Evolutionary conservation across 1,140 invertebrate genomes (phyloP), one percentile per base, ranked within the genome.

Genomic region (Panagrolaimus sp.): DNA sequence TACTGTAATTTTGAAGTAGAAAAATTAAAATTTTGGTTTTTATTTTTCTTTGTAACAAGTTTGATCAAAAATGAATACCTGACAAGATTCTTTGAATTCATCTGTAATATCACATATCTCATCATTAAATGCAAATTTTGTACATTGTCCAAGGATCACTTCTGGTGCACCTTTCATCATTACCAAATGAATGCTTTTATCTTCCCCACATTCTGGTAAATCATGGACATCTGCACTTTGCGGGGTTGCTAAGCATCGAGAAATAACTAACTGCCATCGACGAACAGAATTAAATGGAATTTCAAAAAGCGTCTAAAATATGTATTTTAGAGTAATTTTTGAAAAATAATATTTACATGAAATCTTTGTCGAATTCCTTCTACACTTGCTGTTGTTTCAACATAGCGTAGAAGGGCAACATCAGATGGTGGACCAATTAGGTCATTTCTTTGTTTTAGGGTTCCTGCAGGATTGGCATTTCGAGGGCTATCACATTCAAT

Each of bases 101-200:
- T 82, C 80, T 48, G 67, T 73, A 5, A 82, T 81, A 31, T 69
- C 66, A n/a, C 23, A 47, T 16, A 79, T 23, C 9, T 79, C 77
- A 44, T 73, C 71, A 11, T 71, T 69, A 25, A 78, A 69, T 23
- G 67, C 46, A 14, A 70, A 65, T 14, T 70, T 46, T 9, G 70
- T 66, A 62, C 81, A 82, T 31, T 67, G 65, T 31, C 68, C 74
- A 14, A 83, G 72, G 62, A 80, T 73, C 11, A 78, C 78, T 65
- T 79, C 77, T 5, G 78, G 72, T n/a, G 73, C 76, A 11, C 38
- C 80, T 74, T 82, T 82, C 66, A 83, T 79, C 77, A 82, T 82
- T 8, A 82, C 72, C 43, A 75, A 51, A 63, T 73, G 74, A 42
- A 74, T 23, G 14, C 20, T 71, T 42, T 63, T 14, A 69, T 69